A percentile compares a stretch with the other conserved stretches of the same genome.
Conservation (phyloP, 2,797 vertebrate genomes). For the Leptodactylus fallax region DNA sequence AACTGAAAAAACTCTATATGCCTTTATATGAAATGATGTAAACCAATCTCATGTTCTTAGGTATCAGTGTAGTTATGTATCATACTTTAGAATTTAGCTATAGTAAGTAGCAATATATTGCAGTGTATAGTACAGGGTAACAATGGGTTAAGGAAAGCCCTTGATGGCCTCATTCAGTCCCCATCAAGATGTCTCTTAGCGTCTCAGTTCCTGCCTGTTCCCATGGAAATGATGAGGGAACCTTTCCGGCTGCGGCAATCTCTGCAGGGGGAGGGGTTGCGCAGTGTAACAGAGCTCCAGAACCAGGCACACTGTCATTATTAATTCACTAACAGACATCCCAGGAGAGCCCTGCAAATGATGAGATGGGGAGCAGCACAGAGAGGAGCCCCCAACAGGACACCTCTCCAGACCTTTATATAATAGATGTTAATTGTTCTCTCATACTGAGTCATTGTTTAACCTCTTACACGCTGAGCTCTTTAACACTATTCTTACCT, state of each 20-base stretch:
- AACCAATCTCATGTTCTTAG: neutral
- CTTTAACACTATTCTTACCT: neutral
- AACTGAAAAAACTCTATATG: too few relatives aligned
- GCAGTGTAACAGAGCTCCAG: slow-evolving; percentile 53
- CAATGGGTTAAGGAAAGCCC: slow-evolving; percentile 60
- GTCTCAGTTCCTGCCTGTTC: slow-evolving; percentile 63
- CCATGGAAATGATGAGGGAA: slow-evolving; percentile 64
- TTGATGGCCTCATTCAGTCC: slow-evolving; percentile 63
- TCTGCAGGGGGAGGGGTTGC: slow-evolving; percentile 52
- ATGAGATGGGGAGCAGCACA: slow-evolving; percentile 34
- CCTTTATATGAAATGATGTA: too few relatives aligned
- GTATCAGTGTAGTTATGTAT: neutral
- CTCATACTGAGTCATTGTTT: slow-evolving; percentile 4
- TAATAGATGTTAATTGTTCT: neutral
- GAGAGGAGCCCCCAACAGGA: slow-evolving; percentile 57
- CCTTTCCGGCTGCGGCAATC: slow-evolving; percentile 60
- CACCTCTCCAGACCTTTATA: slow-evolving; percentile 31
- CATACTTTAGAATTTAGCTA: neutral
- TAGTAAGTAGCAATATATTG: neutral
- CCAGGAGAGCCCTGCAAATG: slow-evolving; percentile 53
- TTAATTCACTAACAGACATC: slow-evolving; percentile 63
- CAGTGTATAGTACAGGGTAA: neutral
- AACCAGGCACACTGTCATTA: slow-evolving; percentile 59
- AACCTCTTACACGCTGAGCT: neutral
- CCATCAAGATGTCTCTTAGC: slow-evolving; percentile 64